Evolutionary conservation across 2,888 invertebrate genomes (phyloP), one percentile per base, ranked within the genome.

Genomic region (Acleris laterana): DNA sequence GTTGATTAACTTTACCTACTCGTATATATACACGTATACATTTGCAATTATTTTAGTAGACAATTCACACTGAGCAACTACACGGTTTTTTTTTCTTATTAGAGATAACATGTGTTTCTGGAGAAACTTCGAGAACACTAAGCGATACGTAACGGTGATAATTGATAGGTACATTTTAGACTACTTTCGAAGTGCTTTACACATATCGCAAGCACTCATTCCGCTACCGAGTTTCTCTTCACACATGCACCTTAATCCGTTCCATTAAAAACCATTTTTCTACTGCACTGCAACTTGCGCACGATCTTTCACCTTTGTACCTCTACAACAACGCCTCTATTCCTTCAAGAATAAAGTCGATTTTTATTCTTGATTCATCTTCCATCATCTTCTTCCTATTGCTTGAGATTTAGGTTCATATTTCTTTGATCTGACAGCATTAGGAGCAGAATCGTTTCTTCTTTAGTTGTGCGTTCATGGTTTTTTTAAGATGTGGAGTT

Each of bases 381-480:
- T 6, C 46, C 2, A n/a, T 16, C 50, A 3, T 22, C 20, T 19
- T 50, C 46, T 46, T n/a, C 46, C 53, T 49, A 38, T 16, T 17
- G 11, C 55, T 28, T 56, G 7, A 50, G 4, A 57, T 50, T 50
- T 56, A 25, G 16, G 38, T 16, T 44, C 19, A 44, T 11, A 57
- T 20, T 57, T 16, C 25, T 20, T 25, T 49, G 22, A 25, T 57
- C 50, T n/a, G 11, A 13, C 46, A 19, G 55, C 28, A 42, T 50
- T 7, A 2, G 25, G 1, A 9, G 5, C 42, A 5, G 25, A 84
- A 83, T 83, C 90, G 89, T 90, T 90, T 90, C 89, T 90, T 89
- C 90, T 90, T 86, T 48, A 1, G 20, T 20, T n/a, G 22, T 20
- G 16, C 6, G 20, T 22, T 13, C 9, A n/a, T 61, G 50, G 3